phyloP scores from a whole-genome alignment of 2,888 invertebrate species.

The Agapostemon virescens region DNA sequence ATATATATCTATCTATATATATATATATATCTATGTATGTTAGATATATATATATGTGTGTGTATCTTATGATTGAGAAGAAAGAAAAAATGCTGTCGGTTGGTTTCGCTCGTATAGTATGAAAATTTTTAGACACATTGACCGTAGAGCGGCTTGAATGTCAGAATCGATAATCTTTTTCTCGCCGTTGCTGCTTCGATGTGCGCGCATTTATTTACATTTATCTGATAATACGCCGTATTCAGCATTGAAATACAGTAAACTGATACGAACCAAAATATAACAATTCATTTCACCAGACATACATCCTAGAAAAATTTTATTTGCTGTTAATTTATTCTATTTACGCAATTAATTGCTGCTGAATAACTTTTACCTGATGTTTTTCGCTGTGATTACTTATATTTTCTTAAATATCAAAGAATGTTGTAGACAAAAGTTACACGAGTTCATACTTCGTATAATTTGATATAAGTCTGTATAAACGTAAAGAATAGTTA shows the following conservation, averaged over 20 bases:
- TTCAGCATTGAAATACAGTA: slow-evolving; percentile 62
- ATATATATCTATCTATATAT: too few relatives aligned
- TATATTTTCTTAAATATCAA: not conserved
- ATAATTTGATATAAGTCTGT: too few relatives aligned
- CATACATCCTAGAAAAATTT: slow-evolving; percentile 31
- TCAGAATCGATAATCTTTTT: slow-evolving; percentile 42
- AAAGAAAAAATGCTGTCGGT: slow-evolving; percentile 49
- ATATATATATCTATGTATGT: too few relatives aligned
- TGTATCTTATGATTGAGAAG: slow-evolving; percentile 21
- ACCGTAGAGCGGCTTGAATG: slow-evolving; percentile 50
- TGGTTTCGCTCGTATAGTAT: slow-evolving; percentile 48
- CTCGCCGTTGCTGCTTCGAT: slow-evolving; percentile 54
- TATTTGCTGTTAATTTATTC: not conserved
- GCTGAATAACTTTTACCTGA: not conserved
- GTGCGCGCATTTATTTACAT: slow-evolving; percentile 59
- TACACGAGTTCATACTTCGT: too few relatives aligned
- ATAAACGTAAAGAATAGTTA: too few relatives aligned
- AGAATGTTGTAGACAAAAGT: not conserved
- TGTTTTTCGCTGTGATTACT: not conserved
- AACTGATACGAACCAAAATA: slow-evolving; percentile 48
- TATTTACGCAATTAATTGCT: not conserved
- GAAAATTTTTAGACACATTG: slow-evolving; percentile 51
- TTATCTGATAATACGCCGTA: slow-evolving; percentile 58
- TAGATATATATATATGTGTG: too few relatives aligned
- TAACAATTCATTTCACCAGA: slow-evolving; percentile 41